Conservation (phyloP, 2,113 vertebrate genomes). For the Struthidea cinerea region DNA sequence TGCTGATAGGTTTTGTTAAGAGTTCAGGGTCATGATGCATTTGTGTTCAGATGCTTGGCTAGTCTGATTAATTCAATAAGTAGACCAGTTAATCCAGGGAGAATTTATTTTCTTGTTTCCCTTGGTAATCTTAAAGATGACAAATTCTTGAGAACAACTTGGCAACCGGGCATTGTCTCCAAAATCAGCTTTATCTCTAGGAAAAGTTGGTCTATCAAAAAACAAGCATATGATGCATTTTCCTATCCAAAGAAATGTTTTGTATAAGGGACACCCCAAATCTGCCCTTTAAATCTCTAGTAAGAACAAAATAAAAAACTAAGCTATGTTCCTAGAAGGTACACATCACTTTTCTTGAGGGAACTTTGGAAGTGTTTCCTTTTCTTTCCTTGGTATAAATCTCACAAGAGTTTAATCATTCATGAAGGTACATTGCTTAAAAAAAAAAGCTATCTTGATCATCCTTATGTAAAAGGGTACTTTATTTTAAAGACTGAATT, state of each 20-base stretch:
- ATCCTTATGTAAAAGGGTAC: constrained; percentile 9
- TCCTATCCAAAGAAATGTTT: not conserved
- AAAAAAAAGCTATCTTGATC: not conserved
- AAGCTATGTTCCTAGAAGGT: not conserved
- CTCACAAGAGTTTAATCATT: constrained; percentile 2
- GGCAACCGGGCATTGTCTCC: not conserved
- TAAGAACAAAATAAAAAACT: not conserved
- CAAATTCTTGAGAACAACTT: not conserved
- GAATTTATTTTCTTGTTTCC: not conserved
- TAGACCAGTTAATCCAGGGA: not conserved
- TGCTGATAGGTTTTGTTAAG: not conserved
- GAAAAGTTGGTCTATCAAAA: not conserved
- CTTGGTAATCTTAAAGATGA: not conserved
- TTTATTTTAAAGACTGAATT: constrained; percentile 46
- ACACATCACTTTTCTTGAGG: not conserved
- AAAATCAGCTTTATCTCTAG: not conserved
- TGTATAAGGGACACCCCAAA: not conserved
- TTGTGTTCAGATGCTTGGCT: not conserved
- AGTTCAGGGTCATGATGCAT: not conserved
- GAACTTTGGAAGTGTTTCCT: not conserved
- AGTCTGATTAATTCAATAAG: not conserved
- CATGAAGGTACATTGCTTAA: not conserved
- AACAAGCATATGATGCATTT: not conserved
- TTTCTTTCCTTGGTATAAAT: constrained; percentile 2
- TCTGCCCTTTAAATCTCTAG: constrained; percentile 9